Evolutionary conservation across 1,140 invertebrate species (phyloP).

Genomic region (Apis mellifera): DNA sequence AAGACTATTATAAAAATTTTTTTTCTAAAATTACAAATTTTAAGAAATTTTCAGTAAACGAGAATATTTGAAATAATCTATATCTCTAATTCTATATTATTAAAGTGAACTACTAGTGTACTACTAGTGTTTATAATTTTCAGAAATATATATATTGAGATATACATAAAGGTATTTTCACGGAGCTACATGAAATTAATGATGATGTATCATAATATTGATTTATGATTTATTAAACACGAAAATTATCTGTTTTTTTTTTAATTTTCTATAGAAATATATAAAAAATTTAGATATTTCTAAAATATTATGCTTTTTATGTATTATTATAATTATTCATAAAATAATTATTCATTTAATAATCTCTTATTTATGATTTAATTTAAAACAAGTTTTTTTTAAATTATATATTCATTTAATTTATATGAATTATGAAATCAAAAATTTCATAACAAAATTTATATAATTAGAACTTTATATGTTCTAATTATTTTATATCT

Average conservation of each 20-base stretch:
- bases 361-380: neutral
- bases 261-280: neutral
- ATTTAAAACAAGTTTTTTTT: neutral
- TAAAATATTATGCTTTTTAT: neutral
- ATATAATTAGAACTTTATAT: too few species aligned
- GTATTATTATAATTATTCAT: too few species aligned
- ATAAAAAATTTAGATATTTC: neutral
- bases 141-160: slow-evolving; percentile 28
- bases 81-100: slow-evolving; percentile 23
- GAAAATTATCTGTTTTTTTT: neutral
- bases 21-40: neutral
- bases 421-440: neutral
- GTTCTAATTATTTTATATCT: too few species aligned
- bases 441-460: too few species aligned
- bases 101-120: slow-evolving; percentile 9
- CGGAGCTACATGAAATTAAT: slow-evolving; percentile 25
- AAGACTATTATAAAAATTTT: neutral
- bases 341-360: neutral
- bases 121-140: slow-evolving; percentile 31
- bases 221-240: neutral
- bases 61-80: neutral
- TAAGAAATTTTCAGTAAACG: neutral
- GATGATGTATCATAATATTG: slow-evolving; percentile 6
- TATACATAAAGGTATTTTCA: slow-evolving; percentile 45
- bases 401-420: neutral